Evolutionary conservation across 2,113 vertebrate genomes (phyloP), one percentile per base, ranked within the genome.

Genomic region (Oplegnathus fasciatus): DNA sequence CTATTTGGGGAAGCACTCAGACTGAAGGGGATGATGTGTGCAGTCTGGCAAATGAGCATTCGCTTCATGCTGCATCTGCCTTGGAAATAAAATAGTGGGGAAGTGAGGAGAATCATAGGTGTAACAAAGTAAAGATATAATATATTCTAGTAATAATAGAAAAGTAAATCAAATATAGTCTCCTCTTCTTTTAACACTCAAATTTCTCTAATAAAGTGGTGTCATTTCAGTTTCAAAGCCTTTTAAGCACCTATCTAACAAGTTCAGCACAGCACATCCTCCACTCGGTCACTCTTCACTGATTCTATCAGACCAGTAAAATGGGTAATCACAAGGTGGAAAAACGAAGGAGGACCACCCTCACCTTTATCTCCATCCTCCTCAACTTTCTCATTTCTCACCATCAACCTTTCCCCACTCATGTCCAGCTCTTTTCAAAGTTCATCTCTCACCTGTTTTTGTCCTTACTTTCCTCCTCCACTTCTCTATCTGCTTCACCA

Each of bases 1-100:
- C 64, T 70, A 84, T 79, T 83, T 80, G 34, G 54, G 70, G 64
- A 46, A 71, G 32, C 71, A 71, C 61, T 81, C 50, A 70, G 69
- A 69, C 34, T 42, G 26, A 67, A 55, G 20, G 15, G 26, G 9
- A 40, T 17, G 68, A 85, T 71, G 74, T 46, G 3, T 71, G 54
- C 68, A 62, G 48, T 57, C 57, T 66, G 22, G 42, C 50, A 42
- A 46, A 77, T 46, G 52, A 83, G 58, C 48, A 9, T 81, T 85
- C 4, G 8, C 32, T 60, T 17, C 4, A 70, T 48, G 66, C 50
- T 75, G 60, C 55, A 62, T 80, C 60, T 85, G 60, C 34, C 72
- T 26, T 68, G 22, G 73, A 82, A 85, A 76, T 66, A 66, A 82
- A 85, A 76, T 66, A 66, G 24, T 32, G 14, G 40, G 58, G n/a